phyloP scores from a whole-genome alignment of 2,888 invertebrate genomes.

The Neoaliturus tenellus region DNA sequence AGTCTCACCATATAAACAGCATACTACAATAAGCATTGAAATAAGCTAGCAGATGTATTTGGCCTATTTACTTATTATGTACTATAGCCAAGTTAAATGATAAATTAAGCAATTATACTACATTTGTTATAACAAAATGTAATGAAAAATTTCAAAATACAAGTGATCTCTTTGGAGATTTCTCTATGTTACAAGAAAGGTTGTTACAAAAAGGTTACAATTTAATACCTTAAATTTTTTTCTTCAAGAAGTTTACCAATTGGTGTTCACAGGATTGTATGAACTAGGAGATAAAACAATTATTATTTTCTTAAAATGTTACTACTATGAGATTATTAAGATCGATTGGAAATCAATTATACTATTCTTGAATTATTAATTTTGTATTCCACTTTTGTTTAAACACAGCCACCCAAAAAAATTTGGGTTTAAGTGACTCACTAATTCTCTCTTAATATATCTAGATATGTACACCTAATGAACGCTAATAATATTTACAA shows the following conservation, averaged over 20 bases:
- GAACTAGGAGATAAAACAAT: not conserved
- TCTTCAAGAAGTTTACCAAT: not conserved
- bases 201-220: too few relatives aligned
- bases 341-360: too few relatives aligned
- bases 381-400: not conserved
- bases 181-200: too few relatives aligned
- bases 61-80: too few relatives aligned
- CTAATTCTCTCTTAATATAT: not conserved
- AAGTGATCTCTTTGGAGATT: too few relatives aligned
- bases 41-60: too few relatives aligned
- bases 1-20: too few relatives aligned
- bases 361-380: not conserved
- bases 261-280: not conserved
- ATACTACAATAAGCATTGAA: too few relatives aligned
- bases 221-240: not conserved
- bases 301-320: not conserved
- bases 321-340: too few relatives aligned
- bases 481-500: not conserved
- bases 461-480: not conserved
- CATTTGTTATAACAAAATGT: not conserved
- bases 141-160: not conserved
- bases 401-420: not conserved
- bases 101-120: not conserved
- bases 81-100: too few relatives aligned
- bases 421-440: not conserved